These are phyloP conservation scores for Fistularia tabacaria DNA, from an alignment of 2,797 vertebrate species.

Conservation along the genomic window DNA sequence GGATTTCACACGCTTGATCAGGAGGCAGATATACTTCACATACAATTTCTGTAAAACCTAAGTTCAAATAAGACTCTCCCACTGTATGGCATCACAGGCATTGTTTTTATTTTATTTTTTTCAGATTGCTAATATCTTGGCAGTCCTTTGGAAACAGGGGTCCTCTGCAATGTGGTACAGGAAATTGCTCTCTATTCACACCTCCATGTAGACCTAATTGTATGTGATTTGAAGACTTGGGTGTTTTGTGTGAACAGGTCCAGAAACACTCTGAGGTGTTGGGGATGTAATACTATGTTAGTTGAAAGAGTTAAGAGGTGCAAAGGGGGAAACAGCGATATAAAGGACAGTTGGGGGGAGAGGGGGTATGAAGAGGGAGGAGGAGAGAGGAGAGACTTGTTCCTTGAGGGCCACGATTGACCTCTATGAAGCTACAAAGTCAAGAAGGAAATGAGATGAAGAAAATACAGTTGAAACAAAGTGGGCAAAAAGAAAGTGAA, in stretches of 20 bases:
- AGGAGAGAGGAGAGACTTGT: constrained; percentile 4
- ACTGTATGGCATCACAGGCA: too few relatives aligned
- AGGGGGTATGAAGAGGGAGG: neutral
- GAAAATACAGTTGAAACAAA: neutral
- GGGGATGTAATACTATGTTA: constrained; percentile 40
- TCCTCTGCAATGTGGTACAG: constrained; percentile 16
- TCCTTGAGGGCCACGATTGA: constrained; percentile 9
- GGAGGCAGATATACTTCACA: neutral
- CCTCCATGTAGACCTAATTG: constrained; percentile 24
- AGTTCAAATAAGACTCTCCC: neutral
- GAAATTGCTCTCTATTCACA: constrained; percentile 31
- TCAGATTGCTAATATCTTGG: neutral
- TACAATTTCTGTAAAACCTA: constrained; percentile 1
- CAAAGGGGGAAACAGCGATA: constrained; percentile 26
- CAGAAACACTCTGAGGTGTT: constrained; percentile 44
- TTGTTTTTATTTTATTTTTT: neutral
- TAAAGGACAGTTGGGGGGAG: constrained; percentile 50
- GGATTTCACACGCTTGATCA: constrained; percentile 6
- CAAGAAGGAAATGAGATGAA: constrained; percentile 6
- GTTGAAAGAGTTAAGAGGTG: constrained; percentile 43
- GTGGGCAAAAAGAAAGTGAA: neutral
- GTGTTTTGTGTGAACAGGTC: constrained; percentile 17
- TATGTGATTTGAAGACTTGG: constrained; percentile 20
- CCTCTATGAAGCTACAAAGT: constrained; percentile 2
- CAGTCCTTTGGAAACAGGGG: neutral